These are phyloP conservation scores for Tipula helvola DNA, from an alignment of 2,888 invertebrate species.

Conservation along the genomic window DNA sequence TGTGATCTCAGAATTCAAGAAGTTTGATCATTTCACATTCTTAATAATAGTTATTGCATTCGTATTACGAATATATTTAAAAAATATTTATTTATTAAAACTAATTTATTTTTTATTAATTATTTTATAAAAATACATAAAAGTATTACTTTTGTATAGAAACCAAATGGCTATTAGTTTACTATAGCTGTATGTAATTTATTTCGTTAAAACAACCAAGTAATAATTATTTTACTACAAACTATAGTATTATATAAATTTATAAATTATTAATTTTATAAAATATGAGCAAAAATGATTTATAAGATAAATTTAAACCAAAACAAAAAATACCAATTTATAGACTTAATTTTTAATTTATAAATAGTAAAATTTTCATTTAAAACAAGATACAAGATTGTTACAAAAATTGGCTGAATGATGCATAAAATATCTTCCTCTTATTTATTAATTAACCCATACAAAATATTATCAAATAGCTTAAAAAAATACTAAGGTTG, in stretches of 20 bases:
- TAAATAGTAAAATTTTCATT: not conserved
- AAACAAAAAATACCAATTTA: not conserved
- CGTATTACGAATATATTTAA: not conserved
- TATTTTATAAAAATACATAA: not conserved
- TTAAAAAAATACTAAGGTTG: not conserved
- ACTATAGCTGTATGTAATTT: not conserved
- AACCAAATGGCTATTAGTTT: not conserved
- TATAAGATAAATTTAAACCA: not conserved
- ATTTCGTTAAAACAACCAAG: not conserved
- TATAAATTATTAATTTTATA: not conserved
- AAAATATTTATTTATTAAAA: not conserved
- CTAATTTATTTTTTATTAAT: not conserved
- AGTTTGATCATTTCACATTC: not conserved
- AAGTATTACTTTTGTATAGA: not conserved
- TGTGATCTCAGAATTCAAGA: not conserved
- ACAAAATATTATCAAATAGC: not conserved
- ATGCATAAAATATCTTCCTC: not conserved
- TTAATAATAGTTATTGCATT: not conserved
- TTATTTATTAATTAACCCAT: not conserved
- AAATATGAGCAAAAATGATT: not conserved
- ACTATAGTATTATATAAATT: not conserved
- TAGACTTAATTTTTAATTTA: not conserved
- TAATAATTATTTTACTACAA: not conserved
- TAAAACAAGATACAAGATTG: not conserved
- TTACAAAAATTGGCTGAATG: not conserved